Conservation (phyloP, 2,888 invertebrate genomes). For the Julus scanicus region DNA sequence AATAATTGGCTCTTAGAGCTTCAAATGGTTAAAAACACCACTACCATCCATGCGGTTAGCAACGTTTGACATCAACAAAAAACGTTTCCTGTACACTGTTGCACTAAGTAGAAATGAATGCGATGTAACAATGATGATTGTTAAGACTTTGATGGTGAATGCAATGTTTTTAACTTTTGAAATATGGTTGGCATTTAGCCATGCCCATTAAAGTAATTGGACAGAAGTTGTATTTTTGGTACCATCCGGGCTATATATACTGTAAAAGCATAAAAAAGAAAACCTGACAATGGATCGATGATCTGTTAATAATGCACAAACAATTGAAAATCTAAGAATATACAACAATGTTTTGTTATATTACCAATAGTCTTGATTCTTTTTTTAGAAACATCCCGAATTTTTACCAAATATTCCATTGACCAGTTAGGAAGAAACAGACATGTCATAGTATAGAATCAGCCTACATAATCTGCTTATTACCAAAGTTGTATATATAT, state of each 20-base stretch:
- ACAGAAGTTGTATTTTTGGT: neutral
- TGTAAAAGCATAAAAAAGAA: neutral
- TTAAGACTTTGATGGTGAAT: neutral
- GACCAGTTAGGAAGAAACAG: too few species aligned
- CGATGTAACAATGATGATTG: neutral
- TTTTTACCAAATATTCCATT: too few species aligned
- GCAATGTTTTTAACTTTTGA: neutral
- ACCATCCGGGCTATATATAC: neutral
- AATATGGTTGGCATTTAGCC: neutral
- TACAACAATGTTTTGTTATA: too few species aligned
- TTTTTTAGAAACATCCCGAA: too few species aligned
- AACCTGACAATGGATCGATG: neutral
- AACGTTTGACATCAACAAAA: neutral
- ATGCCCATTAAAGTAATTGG: conserved; percentile 5
- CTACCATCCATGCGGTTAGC: neutral
- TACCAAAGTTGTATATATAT: too few species aligned
- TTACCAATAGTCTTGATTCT: too few species aligned
- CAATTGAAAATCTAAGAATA: neutral
- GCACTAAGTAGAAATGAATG: neutral
- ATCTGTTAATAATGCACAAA: neutral
- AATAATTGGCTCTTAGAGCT: conserved; percentile 3
- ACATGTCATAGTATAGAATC: too few species aligned
- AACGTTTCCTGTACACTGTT: neutral
- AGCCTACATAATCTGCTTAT: too few species aligned
- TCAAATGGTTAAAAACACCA: neutral